Base-by-base conservation (phyloP, 2,888 invertebrate genomes). In the Pheosia tremula region DNA sequence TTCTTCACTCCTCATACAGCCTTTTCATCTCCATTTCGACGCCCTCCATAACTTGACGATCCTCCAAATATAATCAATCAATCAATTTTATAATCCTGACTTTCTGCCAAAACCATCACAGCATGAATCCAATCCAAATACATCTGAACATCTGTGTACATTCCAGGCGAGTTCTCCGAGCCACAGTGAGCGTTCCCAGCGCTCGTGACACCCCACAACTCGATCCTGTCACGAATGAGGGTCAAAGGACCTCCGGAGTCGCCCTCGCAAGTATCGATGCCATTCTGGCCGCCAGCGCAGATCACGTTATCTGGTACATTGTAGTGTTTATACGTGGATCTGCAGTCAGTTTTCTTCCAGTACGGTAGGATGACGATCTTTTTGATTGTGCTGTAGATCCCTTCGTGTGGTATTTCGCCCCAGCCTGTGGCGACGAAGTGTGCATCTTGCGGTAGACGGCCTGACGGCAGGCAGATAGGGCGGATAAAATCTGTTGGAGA, bases 211-310 rank as follows among this genome's bases (percentile, higher is more conserved):
- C 89, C 89, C 74, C 82, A 82, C 0, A 89, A 56, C 47, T 87
- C 86, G 0, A 70, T 74, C 4, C 60, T 75, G 0, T 73, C 67
- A 11, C 71, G 75, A 9, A 75, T 53, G 70, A 79, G 79, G 3
- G 82, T 77, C 0, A 89, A 59, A 3, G 89, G 90, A 0, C 89
- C 89, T 0, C 89, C 89, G 0, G 89, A 88, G 61, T 89, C 90
- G 0, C 89, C 89, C 4, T 79, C 75, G 66, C 89, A 89, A 0
- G 86, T 85, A 37, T 89, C 89, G 0, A 85, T 62, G 0, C 77
- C 81, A 0, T 70, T 67, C 59, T 79, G 68, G 0, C 89, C 89
- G 0, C 89, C 89, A 0, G 90, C 89, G 41, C 89, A 89, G 7
- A 89, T 81, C 0, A 77, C 66, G 13, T 78, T 70, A 0, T 78